A percentile compares a stretch with the other conserved stretches of the same genome.
Evolutionary conservation across 2,113 vertebrate species (phyloP).

Genomic region (Choloepus hoffmanni): DNA sequence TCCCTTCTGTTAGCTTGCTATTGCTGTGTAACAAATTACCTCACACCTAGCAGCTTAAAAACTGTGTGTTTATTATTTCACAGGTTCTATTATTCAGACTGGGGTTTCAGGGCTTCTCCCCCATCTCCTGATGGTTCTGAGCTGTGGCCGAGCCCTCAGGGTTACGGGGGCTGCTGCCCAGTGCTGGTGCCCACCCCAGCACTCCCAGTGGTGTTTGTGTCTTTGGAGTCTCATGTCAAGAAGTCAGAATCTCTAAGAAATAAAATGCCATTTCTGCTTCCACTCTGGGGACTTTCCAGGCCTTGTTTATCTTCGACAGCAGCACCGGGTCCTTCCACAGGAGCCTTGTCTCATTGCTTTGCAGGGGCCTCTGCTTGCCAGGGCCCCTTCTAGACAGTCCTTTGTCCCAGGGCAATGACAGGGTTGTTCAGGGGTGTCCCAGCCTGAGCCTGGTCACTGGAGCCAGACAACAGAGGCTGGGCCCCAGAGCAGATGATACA

Average conservation of each 20-base stretch:
- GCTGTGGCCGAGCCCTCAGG: not conserved
- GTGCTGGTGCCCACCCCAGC: fast-evolving
- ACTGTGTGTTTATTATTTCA: too few species aligned
- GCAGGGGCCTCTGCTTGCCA: not conserved
- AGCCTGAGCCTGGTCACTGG: not conserved
- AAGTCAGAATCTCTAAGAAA: slow-evolving; percentile 28
- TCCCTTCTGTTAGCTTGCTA: too few species aligned
- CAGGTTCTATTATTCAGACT: not conserved
- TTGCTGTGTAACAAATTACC: too few species aligned
- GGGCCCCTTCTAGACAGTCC: not conserved
- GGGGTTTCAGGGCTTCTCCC: not conserved
- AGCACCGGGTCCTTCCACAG: too few species aligned
- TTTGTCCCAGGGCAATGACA: not conserved
- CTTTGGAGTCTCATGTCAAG: not conserved
- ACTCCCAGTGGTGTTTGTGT: not conserved
- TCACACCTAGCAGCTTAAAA: not conserved
- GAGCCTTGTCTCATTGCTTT: not conserved
- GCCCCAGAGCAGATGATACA: not conserved
- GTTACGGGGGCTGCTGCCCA: not conserved
- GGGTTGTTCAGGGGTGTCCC: not conserved
- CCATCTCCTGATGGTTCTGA: not conserved
- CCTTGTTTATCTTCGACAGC: too few species aligned
- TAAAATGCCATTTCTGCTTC: not conserved
- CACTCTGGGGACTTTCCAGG: not conserved
- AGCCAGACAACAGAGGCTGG: not conserved